A percentile compares a stretch with the other conserved stretches of the same genome.
Evolutionary conservation across 1,140 invertebrate genomes (phyloP).

Genomic region (Euura lappo): DNA sequence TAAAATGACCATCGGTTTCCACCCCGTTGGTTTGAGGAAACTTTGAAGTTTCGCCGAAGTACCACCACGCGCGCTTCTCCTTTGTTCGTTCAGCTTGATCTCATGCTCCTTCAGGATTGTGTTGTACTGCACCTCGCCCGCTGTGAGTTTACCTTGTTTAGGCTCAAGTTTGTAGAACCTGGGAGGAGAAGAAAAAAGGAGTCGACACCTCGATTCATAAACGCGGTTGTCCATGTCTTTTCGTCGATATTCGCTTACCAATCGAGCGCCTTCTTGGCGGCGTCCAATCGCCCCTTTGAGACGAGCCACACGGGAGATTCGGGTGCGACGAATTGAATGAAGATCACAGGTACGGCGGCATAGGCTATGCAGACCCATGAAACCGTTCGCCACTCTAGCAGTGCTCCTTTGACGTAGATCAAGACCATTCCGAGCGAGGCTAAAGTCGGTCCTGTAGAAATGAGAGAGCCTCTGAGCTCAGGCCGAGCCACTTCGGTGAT

Average conservation of each 20-base stretch:
- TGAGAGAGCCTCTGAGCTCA: conserved; percentile 64
- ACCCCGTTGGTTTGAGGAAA: conserved; percentile 63
- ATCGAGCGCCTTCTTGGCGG: conserved; percentile 62
- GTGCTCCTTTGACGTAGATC: conserved; percentile 66
- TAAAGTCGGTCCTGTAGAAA: conserved; percentile 61
- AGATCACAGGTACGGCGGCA: conserved; percentile 60
- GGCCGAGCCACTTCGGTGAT: conserved; percentile 68
- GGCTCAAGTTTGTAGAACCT: conserved; percentile 43
- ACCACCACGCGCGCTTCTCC: conserved; percentile 43
- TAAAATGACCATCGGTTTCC: conserved; percentile 66
- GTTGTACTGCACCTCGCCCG: conserved; percentile 46
- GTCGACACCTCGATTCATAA: conserved; percentile 1
- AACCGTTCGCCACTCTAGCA: conserved; percentile 65
- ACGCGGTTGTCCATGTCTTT: background rate
- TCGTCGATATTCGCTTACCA: conserved; percentile 41
- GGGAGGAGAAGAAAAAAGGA: conserved; percentile 24
- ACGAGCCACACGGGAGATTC: conserved; percentile 74
- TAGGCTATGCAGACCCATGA: conserved; percentile 65
- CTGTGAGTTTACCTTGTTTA: conserved; percentile 33
- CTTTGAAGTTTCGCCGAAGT: conserved; percentile 45
- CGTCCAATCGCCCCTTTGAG: conserved; percentile 60
- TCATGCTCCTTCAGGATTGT: conserved; percentile 56
- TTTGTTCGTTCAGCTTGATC: conserved; percentile 48
- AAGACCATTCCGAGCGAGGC: conserved; percentile 65
- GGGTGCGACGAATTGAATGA: conserved; percentile 67